Base-by-base conservation (phyloP, 2,113 vertebrate genomes). In the Menidia beryllina region DNA sequence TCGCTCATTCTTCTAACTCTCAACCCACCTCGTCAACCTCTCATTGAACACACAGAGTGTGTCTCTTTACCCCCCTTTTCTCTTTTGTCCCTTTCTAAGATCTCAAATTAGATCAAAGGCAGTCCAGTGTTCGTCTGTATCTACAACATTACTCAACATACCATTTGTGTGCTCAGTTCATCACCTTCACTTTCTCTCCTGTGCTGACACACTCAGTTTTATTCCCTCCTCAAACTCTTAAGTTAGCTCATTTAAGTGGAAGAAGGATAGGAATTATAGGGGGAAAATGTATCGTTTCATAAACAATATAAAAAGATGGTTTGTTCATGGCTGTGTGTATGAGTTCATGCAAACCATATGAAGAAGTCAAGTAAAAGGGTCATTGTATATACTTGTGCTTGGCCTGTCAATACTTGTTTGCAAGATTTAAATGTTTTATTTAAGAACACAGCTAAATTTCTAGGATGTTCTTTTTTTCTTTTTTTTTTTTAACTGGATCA, bases 161-260 rank as follows among this genome's bases (percentile, higher is more conserved):
- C 59, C 69, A 48, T 61, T 58, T 61, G 39, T 50, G 56, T 3
- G 25, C 45, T 26, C 52, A 77, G 53, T 65, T 64, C 64, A 67
- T 13, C 64, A 67, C 11, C 3, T 62, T 57, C 13, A 36, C 67
- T 3, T 61, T 72, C 58, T 69, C 26, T 69, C 60, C 36, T 59
- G 45, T 52, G 21, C 60, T 63, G 72, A 81, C 66, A 74, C 82
- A 75, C 87, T 84, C 69, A 64, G 66, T 84, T 63, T 61, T 48
- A 59, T 38, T 30, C 68, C 52, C 59, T 62, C 65, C 60, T 78
- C 48, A 72, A 52, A 43, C 54, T 69, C 75, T 55, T 55, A 39
- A 72, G 27, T 79, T 57, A 51, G 30, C 34, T 27, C n/a, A n/a
- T n/a, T n/a, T n/a, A n/a, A n/a, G n/a, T n/a, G n/a, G n/a, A n/a